phyloP scores from a whole-genome alignment of 1,140 invertebrate genomes.

The Brachionus rubens region DNA sequence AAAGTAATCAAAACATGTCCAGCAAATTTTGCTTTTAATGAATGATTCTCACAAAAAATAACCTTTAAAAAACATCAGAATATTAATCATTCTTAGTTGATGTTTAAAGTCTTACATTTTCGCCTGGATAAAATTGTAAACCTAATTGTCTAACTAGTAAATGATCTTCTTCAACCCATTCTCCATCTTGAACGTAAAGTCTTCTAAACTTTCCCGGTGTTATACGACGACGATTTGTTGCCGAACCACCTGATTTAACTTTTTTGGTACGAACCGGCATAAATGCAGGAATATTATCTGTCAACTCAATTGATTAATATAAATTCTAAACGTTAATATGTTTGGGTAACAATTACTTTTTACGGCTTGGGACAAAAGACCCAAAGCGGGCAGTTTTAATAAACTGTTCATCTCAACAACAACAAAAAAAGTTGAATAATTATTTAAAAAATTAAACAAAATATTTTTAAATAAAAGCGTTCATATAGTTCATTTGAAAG shows the following conservation, averaged over 20 bases:
- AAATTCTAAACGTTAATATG: not conserved
- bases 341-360: conserved; percentile 2
- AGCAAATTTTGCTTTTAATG: conserved; percentile 40
- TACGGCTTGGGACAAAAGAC: conserved; percentile 8
- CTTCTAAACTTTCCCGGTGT: conserved; percentile 43
- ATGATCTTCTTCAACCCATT: conserved; percentile 44
- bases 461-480: not conserved
- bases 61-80: conserved; percentile 5
- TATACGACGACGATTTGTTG: conserved; percentile 26
- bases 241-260: conserved; percentile 44
- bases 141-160: conserved; percentile 42
- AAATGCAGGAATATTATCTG: conserved; percentile 11
- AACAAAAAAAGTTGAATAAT: not conserved
- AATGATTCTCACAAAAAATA: conserved; percentile 42
- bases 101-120: conserved; percentile 14
- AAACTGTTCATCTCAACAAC: conserved; percentile 13
- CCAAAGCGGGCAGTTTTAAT: not conserved
- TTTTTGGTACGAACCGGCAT: conserved; percentile 42
- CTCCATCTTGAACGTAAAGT: conserved; percentile 46
- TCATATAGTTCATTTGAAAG: too few relatives aligned
- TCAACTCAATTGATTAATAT: not conserved
- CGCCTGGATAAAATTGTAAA: conserved; percentile 45
- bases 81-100: not conserved
- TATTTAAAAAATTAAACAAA: not conserved
- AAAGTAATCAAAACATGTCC: conserved; percentile 45